Percentiles rank a stretch among this genome's conserved stretches.
Evolutionary conservation across 2,797 vertebrate genomes (phyloP).

Genomic region (Pantherophis vulpinus): DNA sequence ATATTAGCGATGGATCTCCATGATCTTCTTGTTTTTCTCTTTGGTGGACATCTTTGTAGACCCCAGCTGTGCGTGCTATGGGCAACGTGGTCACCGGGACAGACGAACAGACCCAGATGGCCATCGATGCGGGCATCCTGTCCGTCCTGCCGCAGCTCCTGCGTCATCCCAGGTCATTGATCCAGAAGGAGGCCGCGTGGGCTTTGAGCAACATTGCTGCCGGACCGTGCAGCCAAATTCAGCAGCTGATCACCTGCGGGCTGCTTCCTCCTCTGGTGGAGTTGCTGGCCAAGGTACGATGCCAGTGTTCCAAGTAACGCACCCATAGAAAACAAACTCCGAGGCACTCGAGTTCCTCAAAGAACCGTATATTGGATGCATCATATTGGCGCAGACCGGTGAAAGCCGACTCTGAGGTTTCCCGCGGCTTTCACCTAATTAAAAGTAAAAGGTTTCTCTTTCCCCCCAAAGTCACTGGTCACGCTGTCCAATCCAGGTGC

Average conservation of each 20-base stretch:
- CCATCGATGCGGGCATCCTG: constrained; percentile 80
- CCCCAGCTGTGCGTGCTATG: constrained; percentile 82
- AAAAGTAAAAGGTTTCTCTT: no score
- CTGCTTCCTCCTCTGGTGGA: constrained; percentile 79
- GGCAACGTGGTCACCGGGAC: constrained; percentile 91
- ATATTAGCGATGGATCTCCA: background rate
- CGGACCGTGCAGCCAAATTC: constrained; percentile 84
- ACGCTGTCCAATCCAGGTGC: no score
- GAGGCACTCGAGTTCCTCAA: no score
- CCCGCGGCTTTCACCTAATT: no score
- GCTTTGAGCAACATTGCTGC: constrained; percentile 87
- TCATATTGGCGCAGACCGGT: no score
- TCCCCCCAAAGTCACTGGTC: no score
- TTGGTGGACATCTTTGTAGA: constrained; percentile 66
- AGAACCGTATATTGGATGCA: no score
- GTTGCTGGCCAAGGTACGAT: constrained; percentile 72
- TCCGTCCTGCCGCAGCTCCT: constrained; percentile 76
- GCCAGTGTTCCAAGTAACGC: no score
- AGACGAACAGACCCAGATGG: constrained; percentile 85
- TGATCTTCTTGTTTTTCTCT: background rate
- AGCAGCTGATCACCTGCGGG: constrained; percentile 83
- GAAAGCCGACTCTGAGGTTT: no score
- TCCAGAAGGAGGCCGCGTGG: constrained; percentile 92
- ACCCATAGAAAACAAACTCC: no score
- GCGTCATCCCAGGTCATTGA: constrained; percentile 70